A percentile compares a stretch with the other conserved stretches of the same genome.
Conservation (phyloP, 2,797 vertebrate species). For the Anas flavirostris region DNA sequence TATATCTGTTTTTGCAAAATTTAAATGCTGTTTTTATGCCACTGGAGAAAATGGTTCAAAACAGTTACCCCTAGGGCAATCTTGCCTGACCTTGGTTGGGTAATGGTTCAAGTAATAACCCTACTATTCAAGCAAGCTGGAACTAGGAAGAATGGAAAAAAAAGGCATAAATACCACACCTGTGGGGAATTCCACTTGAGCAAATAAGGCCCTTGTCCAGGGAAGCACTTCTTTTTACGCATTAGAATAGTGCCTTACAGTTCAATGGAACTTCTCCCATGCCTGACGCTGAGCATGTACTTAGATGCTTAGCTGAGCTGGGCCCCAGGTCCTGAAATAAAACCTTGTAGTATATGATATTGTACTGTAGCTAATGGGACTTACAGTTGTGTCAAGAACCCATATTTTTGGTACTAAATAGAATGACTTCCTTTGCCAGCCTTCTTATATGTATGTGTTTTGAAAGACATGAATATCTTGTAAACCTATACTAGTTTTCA, state of each 20-base stretch:
- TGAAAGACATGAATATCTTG: slow-evolving; percentile 81
- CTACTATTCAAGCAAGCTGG: slow-evolving; percentile 69
- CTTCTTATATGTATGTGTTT: slow-evolving; percentile 74
- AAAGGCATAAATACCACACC: slow-evolving; percentile 45
- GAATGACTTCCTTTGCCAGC: slow-evolving; percentile 75
- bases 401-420: slow-evolving; percentile 76
- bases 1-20: slow-evolving; percentile 11
- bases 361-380: slow-evolving; percentile 61
- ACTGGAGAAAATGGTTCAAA: slow-evolving; percentile 65
- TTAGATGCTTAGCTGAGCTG: slow-evolving; percentile 14
- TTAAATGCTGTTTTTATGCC: slow-evolving; percentile 38
- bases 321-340: slow-evolving; percentile 71
- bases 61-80: slow-evolving; percentile 44
- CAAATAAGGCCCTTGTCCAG: slow-evolving; percentile 68
- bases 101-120: slow-evolving; percentile 69
- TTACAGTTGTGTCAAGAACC: slow-evolving; percentile 71
- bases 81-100: slow-evolving; percentile 57
- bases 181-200: slow-evolving; percentile 68
- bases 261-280: neutral
- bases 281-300: neutral
- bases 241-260: slow-evolving; percentile 41
- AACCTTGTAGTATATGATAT: slow-evolving; percentile 33
- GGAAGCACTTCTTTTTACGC: slow-evolving; percentile 64
- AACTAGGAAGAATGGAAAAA: slow-evolving; percentile 66
- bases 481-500: slow-evolving; percentile 85